Evolutionary conservation across 2,113 vertebrate genomes (phyloP).

Genomic region (Felis catus): DNA sequence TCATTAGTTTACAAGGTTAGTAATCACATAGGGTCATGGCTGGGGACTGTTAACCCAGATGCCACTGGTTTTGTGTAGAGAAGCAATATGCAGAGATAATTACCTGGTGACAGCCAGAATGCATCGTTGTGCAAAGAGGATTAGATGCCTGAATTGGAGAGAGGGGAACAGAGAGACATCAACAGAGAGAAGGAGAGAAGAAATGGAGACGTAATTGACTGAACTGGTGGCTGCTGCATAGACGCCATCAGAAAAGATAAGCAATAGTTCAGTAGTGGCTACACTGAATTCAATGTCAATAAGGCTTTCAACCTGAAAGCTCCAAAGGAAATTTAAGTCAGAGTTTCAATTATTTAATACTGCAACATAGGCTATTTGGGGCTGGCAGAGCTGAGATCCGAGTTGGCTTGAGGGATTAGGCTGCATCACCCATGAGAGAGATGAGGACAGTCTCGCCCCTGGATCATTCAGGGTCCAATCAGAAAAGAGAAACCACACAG

Average conservation of each 20-base stretch:
- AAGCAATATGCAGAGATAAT: not conserved
- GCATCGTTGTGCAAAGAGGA: not conserved
- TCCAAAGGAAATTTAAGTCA: not conserved
- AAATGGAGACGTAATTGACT: not conserved
- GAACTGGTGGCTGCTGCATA: not conserved
- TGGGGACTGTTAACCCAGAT: not conserved
- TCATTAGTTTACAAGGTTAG: constrained; percentile 9
- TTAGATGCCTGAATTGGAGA: not conserved
- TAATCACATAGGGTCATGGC: not conserved
- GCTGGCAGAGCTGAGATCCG: not conserved
- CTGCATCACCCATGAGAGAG: not conserved
- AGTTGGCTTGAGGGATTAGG: not conserved
- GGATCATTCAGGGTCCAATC: not conserved
- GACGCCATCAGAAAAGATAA: not conserved
- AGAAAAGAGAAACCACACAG: not conserved
- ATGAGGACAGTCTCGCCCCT: not conserved
- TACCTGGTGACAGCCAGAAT: not conserved
- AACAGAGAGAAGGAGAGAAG: not conserved
- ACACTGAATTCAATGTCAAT: not conserved
- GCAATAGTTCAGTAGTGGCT: not conserved
- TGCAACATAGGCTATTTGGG: not conserved
- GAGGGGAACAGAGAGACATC: not conserved
- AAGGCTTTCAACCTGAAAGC: not conserved
- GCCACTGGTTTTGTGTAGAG: not conserved
- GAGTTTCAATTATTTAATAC: not conserved